These are phyloP conservation scores for Galaxias olidus DNA, from an alignment of 2,797 vertebrate genomes.

Conservation along the genomic window DNA sequence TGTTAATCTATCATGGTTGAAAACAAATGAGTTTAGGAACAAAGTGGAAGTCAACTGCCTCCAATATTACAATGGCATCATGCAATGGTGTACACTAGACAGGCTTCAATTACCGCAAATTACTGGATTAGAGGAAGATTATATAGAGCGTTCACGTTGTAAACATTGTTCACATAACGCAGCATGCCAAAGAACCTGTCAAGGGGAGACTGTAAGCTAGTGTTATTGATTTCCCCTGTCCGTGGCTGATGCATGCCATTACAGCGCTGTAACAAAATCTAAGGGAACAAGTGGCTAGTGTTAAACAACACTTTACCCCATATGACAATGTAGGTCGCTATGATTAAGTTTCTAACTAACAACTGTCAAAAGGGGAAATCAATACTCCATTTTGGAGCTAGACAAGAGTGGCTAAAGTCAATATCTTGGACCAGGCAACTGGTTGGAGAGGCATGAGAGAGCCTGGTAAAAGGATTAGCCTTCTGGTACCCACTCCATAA, in stretches of 20 bases:
- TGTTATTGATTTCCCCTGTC: slow-evolving; percentile 48
- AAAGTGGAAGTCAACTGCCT: too few species aligned
- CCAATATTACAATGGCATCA: too few species aligned
- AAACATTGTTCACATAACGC: slow-evolving; percentile 10
- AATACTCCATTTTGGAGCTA: slow-evolving; percentile 76
- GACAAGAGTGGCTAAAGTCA: slow-evolving; percentile 68
- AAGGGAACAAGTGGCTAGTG: slow-evolving; percentile 38
- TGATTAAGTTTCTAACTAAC: slow-evolving; percentile 77
- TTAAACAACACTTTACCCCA: slow-evolving; percentile 56
- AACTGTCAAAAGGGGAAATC: slow-evolving; percentile 79
- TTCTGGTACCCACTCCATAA: slow-evolving; percentile 69
- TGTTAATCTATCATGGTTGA: slow-evolving; percentile 42
- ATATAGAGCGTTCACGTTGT: not conserved
- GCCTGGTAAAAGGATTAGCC: slow-evolving; percentile 77
- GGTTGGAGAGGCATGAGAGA: slow-evolving; percentile 58
- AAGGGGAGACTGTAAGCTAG: not conserved
- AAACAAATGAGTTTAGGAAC: slow-evolving; percentile 21
- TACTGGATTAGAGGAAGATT: too few species aligned
- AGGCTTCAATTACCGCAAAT: too few species aligned
- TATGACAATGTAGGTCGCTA: slow-evolving; percentile 71
- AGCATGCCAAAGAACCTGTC: not conserved
- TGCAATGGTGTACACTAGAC: too few species aligned
- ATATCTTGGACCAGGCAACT: slow-evolving; percentile 65
- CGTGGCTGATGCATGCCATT: slow-evolving; percentile 39
- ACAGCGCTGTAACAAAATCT: slow-evolving; percentile 37